These are phyloP conservation scores for Myotis myotis DNA, from an alignment of 2,797 vertebrate species.

Conservation along the genomic window DNA sequence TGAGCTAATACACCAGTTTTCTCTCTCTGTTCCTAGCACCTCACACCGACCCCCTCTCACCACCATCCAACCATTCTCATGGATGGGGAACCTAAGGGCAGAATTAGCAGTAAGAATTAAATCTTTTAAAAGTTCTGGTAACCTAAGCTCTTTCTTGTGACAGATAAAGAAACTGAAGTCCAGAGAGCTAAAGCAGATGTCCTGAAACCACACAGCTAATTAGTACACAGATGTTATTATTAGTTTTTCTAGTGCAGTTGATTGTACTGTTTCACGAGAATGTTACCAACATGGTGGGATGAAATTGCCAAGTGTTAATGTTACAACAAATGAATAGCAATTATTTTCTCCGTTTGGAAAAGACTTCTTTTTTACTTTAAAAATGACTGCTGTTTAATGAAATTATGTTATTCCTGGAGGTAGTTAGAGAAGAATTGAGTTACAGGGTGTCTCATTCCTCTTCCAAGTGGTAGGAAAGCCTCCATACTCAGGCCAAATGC, in stretches of 20 bases:
- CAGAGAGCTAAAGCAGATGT: constrained; percentile 17
- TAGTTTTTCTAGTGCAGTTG: constrained; percentile 45
- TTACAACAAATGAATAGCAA: constrained; percentile 61
- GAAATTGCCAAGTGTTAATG: constrained; percentile 69
- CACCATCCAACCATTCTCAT: not conserved
- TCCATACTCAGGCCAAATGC: constrained; percentile 34
- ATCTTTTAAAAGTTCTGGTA: not conserved
- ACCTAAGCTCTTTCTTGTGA: not conserved
- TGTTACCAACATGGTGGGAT: constrained; percentile 40
- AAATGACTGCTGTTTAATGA: constrained; percentile 66
- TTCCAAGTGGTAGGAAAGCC: constrained; percentile 60
- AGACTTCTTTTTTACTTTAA: constrained; percentile 46
- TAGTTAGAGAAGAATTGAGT: constrained; percentile 49
- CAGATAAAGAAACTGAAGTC: not conserved
- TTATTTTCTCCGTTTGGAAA: constrained; percentile 44
- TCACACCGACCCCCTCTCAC: not conserved
- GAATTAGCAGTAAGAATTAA: not conserved
- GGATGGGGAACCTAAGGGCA: not conserved
- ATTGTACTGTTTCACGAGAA: constrained; percentile 47
- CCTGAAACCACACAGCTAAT: constrained; percentile 6
- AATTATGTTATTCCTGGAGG: constrained; percentile 74
- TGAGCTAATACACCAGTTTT: not conserved
- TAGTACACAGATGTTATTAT: constrained; percentile 7
- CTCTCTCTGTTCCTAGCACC: not conserved
- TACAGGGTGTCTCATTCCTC: constrained; percentile 34